Evolutionary conservation across 1,140 invertebrate species (phyloP), one percentile per base, ranked within the genome.

Genomic region (Neocloeon triangulifer): DNA sequence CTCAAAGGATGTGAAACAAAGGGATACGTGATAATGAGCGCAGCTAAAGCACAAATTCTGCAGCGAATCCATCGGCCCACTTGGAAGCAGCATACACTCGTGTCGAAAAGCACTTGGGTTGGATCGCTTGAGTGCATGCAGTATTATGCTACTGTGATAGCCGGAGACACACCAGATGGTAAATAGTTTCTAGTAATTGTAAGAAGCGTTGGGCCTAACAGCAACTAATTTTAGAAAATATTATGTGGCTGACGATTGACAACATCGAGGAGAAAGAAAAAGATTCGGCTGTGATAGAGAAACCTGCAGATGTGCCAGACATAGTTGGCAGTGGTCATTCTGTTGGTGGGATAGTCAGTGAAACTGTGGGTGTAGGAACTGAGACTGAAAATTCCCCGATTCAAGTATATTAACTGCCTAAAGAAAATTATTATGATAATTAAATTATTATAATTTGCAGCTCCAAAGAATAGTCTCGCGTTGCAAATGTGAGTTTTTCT

Each of bases 401-500:
- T 29, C 59, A 56, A 47, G 61, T 61, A 47, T 39, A 0, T 23
- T 21, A 18, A 10, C 3, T 15, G 18, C 13, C 18, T 23, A 28
- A 41, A 32, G 10, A 26, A 16, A 14, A 15, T 31, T 7, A 20
- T 32, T 7, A 25, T 13, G 22, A 8, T 18, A 17, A 7, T 30
- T n/a, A n/a, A 8, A 23, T 23, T 23, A 8, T 17, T 29, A 14
- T 4, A 3, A 6, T 14, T 26, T 64, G 31, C 58, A 96, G 57
- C 55, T 96, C 4, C 91, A 97, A 59, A 61, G 92, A 27, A 95
- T 97, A 38, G 88, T 95, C 9, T 95, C 89, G 0, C 62, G 91
- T 5, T 98, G 94, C 57, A 81, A 79, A 46, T 97, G 92, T 54
- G 89, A 97, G 55, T 92, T 98, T 54, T 94, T 89, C 51, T 98